Percentiles rank a stretch among this genome's conserved stretches.
Conservation (phyloP, 2,888 invertebrate genomes). For the Patella pellucida region DNA sequence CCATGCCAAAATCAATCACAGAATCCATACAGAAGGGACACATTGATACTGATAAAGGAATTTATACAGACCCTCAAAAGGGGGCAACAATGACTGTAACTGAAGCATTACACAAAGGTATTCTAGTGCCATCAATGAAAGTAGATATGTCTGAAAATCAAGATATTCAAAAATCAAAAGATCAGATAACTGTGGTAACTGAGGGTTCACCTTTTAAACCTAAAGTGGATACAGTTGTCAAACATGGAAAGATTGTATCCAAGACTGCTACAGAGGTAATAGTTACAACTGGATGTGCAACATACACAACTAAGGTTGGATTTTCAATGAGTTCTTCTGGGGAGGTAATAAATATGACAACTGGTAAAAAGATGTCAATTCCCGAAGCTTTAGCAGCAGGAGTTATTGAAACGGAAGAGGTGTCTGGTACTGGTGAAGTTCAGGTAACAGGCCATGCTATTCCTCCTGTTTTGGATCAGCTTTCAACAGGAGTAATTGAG, state of each 20-base stretch:
- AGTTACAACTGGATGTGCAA: constrained; percentile 46
- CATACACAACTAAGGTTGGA: constrained; percentile 55
- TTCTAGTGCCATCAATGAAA: constrained; percentile 40
- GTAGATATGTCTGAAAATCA: constrained; percentile 27
- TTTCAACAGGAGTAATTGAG: constrained; percentile 11
- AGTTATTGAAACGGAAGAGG: constrained; percentile 79
- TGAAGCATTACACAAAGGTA: constrained; percentile 73
- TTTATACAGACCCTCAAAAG: constrained; percentile 46
- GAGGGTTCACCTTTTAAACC: constrained; percentile 56
- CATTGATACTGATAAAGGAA: constrained; percentile 49
- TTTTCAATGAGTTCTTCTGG: constrained; percentile 75
- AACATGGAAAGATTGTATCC: constrained; percentile 49
- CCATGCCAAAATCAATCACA: constrained; percentile 44
- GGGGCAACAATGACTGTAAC: constrained; percentile 71
- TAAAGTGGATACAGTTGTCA: constrained; percentile 38
- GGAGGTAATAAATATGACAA: constrained; percentile 85
- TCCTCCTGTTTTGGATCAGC: constrained; percentile 12
- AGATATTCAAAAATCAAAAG: constrained; percentile 14
- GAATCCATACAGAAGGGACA: constrained; percentile 48
- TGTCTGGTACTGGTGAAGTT: constrained; percentile 27
- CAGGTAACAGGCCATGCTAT: constrained; percentile 26
- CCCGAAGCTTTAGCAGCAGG: constrained; percentile 84
- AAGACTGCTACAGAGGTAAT: constrained; percentile 55
- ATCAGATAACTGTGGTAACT: constrained; percentile 9
- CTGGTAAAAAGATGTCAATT: constrained; percentile 83